A percentile compares a stretch with the other conserved stretches of the same genome.
These are phyloP conservation scores for Megaceryle torquata DNA, from an alignment of 2,113 vertebrate genomes.

Conservation along the genomic window DNA sequence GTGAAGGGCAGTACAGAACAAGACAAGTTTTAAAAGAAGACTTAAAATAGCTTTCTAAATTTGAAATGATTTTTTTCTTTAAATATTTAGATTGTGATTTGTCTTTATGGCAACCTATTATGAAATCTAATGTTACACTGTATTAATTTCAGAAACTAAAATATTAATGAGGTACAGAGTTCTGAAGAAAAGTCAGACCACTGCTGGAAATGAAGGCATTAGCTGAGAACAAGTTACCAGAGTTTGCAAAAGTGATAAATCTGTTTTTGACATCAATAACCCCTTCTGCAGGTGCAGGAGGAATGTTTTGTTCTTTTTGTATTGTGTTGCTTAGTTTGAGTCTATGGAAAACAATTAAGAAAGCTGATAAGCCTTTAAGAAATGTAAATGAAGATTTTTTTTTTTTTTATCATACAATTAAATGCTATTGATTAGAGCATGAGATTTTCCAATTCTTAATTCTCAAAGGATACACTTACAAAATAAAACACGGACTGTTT, in stretches of 20 bases:
- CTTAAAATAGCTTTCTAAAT: not conserved
- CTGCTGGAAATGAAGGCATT: not conserved
- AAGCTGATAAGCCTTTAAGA: not conserved
- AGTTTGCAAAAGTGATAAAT: not conserved
- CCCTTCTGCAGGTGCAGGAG: not conserved
- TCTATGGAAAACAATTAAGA: not conserved
- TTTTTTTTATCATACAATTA: not conserved
- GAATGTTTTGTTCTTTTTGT: not conserved
- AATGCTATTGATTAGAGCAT: not conserved
- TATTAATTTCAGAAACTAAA: constrained; percentile 39
- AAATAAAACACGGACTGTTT: not conserved
- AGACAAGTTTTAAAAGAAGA: not conserved
- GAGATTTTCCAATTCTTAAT: not conserved
- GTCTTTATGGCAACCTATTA: constrained; percentile 34
- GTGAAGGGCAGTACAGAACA: not conserved
- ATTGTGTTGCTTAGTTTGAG: not conserved
- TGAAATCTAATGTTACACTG: not conserved
- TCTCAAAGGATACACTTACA: not conserved
- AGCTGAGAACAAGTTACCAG: not conserved
- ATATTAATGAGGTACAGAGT: not conserved
- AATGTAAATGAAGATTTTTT: not conserved
- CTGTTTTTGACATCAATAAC: not conserved
- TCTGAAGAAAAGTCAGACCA: not conserved
- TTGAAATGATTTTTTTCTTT: not conserved
- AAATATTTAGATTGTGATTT: constrained; percentile 50